A percentile compares a stretch with the other conserved stretches of the same genome.
Conservation (phyloP, 35 echinoderm and acorn worm species). For the Stichopus chloronotus region DNA sequence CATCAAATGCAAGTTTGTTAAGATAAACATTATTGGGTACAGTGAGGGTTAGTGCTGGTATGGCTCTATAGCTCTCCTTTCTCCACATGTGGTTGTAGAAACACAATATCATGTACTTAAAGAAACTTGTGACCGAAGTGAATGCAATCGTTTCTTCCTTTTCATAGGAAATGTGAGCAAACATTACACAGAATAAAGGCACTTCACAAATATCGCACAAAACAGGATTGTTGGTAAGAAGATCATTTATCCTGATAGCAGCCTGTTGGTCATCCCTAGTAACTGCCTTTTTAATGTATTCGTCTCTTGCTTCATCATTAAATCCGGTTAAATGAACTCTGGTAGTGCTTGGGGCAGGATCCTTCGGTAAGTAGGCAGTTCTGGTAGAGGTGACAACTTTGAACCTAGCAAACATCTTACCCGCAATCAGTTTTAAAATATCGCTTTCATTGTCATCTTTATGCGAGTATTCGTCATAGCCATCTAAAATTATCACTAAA, state of each 20-base stretch:
- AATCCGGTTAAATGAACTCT: not conserved
- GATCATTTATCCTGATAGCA: not conserved
- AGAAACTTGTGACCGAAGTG: not conserved
- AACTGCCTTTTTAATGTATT: not conserved
- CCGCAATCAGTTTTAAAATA: not conserved
- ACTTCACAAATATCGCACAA: conserved; percentile 6
- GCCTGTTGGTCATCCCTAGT: not conserved
- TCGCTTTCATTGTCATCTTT: not conserved
- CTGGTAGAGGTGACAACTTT: not conserved
- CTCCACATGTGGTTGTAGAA: not conserved
- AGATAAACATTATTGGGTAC: not conserved
- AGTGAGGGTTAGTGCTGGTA: not conserved
- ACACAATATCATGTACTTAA: not conserved
- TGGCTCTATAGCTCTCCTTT: not conserved
- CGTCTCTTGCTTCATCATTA: not conserved
- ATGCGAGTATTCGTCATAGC: conserved; percentile 1
- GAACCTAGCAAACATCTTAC: not conserved
- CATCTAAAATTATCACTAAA: conserved; percentile 9
- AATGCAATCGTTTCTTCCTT: not conserved
- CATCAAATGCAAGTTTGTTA: not conserved
- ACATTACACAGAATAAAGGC: conserved; percentile 35
- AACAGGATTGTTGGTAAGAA: not conserved
- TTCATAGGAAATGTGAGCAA: not conserved
- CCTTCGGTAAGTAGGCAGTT: not conserved
- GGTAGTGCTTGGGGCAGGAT: not conserved